Base-by-base conservation (phyloP, 2,113 vertebrate genomes). In the Antechinus flavipes region DNA sequence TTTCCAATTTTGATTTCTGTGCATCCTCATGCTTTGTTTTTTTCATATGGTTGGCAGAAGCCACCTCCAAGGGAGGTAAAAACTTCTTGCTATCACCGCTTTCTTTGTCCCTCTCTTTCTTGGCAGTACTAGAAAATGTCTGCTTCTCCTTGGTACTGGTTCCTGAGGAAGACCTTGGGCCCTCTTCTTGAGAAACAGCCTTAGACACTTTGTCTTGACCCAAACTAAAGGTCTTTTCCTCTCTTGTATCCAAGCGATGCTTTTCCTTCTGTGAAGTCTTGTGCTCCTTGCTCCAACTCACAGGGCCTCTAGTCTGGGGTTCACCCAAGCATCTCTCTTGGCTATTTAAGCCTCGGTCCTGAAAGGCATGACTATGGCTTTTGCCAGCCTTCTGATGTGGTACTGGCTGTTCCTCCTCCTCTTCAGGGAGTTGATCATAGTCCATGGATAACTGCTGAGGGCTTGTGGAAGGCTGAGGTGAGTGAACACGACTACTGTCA, bases 271-370 rank as follows among this genome's bases (percentile, higher is more conserved):
- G 98, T 25, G 98, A 98, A 93, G 98, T 97, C 8, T 98, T 99
- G 23, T 99, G 99, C 93, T 99, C 99, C 94, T 98, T 98, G 98
- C 96, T 95, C 4, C 99, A 99, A 89, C 98, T 98, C 90, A 93
- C 52, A 5, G 95, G 98, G 91, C 98, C 99, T 96, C 99, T 99
- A 10, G 98, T 99, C 0, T 98, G 99, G 97, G 98, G 98, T 3
- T 98, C 99, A 14, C 96, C 52, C 0, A 95, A 76, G 90, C 96
- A 96, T 92, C 96, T 96, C 46, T 98, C 98, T 0, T 94, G 97
- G 96, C 94, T 93, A 1, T 61, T 93, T 6, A 93, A 97, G 1
- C 94, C 95, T 97, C 98, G 98, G 94, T 99, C 98, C 97, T 49
- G 98, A 68, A 97, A 97, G 91, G 96, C 56, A 49, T 94, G 95